These are phyloP conservation scores for Frieseomelitta varia DNA, from an alignment of 1,140 invertebrate species.

Conservation along the genomic window DNA sequence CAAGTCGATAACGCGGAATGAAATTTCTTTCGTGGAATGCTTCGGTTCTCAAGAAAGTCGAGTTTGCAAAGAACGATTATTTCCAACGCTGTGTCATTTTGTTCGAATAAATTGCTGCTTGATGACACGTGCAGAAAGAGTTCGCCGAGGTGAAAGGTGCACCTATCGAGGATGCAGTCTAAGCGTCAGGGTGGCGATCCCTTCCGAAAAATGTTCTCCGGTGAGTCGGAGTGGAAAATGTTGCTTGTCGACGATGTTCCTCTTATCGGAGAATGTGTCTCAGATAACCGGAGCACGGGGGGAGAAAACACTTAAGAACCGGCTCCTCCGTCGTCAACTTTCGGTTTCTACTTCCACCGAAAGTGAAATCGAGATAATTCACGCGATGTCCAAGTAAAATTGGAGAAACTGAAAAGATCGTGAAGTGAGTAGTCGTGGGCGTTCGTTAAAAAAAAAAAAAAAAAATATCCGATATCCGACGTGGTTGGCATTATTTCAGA, in stretches of 20 bases:
- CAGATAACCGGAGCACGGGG: slow-evolving; percentile 30
- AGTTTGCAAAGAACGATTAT: no score
- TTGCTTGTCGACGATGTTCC: slow-evolving; percentile 39
- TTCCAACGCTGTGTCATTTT: no score
- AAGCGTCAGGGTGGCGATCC: slow-evolving; percentile 3
- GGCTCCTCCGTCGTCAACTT: background rate
- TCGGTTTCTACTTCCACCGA: background rate
- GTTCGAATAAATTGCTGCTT: no score
- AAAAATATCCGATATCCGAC: slow-evolving; percentile 38
- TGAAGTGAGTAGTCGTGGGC: slow-evolving; percentile 26
- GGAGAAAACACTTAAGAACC: slow-evolving; percentile 31
- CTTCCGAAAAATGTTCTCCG: slow-evolving; percentile 26
- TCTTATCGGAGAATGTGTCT: slow-evolving; percentile 43
- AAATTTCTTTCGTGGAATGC: no score
- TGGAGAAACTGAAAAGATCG: no score
- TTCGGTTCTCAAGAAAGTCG: no score
- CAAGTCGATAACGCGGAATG: no score
- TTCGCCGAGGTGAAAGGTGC: no score
- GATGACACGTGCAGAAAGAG: no score
- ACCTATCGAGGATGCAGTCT: background rate
- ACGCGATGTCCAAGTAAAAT: no score
- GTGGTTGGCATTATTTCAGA: slow-evolving; percentile 52
- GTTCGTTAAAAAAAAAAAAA: slow-evolving; percentile 27
- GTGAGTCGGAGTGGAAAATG: slow-evolving; percentile 39
- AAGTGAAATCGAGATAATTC: slow-evolving; percentile 18